Evolutionary conservation across 2,113 vertebrate genomes (phyloP).

Genomic region (Protobothrops mucrosquamatus): DNA sequence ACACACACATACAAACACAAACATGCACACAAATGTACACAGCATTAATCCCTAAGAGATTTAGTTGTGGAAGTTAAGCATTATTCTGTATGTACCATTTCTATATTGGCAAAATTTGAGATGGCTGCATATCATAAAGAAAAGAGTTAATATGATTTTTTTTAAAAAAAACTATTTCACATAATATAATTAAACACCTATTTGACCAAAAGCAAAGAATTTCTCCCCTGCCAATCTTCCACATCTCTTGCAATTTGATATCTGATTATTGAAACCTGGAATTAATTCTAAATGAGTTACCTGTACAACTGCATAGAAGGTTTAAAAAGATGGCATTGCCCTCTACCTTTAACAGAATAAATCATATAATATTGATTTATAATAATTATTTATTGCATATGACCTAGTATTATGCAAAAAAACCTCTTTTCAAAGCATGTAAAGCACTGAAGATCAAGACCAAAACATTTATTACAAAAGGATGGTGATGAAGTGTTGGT

Average conservation of each 20-base stretch:
- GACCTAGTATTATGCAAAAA: background rate
- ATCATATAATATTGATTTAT: conserved; percentile 3
- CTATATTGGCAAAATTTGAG: conserved; percentile 25
- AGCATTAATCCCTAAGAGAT: conserved; percentile 56
- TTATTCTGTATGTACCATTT: conserved; percentile 37
- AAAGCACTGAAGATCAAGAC: conserved; percentile 17
- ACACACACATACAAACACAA: conserved; percentile 38
- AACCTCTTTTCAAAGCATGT: conserved; percentile 27
- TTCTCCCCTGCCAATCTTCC: conserved; percentile 3
- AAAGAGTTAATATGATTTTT: conserved; percentile 29
- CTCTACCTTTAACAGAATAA: conserved; percentile 4
- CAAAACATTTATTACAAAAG: conserved; percentile 25
- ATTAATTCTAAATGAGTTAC: conserved; percentile 11
- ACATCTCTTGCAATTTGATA: conserved; percentile 44
- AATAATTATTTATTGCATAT: conserved; percentile 3
- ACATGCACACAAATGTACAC: conserved; percentile 17
- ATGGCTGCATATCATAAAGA: conserved; percentile 35
- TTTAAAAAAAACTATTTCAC: background rate
- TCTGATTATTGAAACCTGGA: conserved; percentile 31
- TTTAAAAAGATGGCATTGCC: conserved; percentile 7
- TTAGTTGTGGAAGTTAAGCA: conserved; percentile 39
- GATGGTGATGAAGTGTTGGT: conserved; percentile 38
- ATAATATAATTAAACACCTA: conserved; percentile 39
- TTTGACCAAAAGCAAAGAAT: conserved; percentile 40
- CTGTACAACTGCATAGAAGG: background rate